Percentiles rank a stretch among this genome's conserved stretches.
Evolutionary conservation across 2,113 vertebrate genomes (phyloP).

Genomic region (Elgaria multicarinata): DNA sequence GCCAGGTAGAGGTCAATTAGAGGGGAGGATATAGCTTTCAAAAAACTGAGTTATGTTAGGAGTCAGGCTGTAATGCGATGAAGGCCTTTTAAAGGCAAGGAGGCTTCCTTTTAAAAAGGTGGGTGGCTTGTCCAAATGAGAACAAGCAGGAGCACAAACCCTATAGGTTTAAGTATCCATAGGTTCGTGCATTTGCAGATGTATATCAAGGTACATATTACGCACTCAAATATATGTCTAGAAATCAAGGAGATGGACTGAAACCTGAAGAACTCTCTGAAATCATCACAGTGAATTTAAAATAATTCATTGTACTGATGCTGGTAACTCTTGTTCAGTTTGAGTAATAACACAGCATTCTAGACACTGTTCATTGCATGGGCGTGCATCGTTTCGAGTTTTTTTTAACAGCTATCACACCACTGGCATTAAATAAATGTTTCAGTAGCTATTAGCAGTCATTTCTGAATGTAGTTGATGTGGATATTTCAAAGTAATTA

Average conservation of each 20-base stretch:
- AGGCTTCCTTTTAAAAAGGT: background rate
- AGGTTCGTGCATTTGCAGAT: background rate
- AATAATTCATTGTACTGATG: background rate
- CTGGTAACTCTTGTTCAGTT: background rate
- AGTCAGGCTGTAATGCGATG: conserved; percentile 6
- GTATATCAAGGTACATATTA: too few species aligned
- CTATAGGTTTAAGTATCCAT: too few species aligned
- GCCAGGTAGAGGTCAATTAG: conserved; percentile 16
- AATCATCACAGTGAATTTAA: background rate
- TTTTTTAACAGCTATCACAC: background rate
- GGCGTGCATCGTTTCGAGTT: background rate
- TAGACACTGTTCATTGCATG: background rate
- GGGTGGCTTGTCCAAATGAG: background rate
- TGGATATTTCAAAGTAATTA: background rate
- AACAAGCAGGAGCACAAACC: too few species aligned
- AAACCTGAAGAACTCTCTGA: background rate
- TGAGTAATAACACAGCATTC: background rate
- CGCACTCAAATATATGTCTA: background rate
- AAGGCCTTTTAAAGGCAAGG: conserved; percentile 14
- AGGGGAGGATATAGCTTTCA: background rate
- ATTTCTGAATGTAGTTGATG: background rate
- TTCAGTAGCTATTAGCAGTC: background rate
- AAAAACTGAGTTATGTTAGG: background rate
- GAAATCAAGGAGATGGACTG: background rate
- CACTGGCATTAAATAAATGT: background rate